A percentile compares a stretch with the other conserved stretches of the same genome.
Conservation (phyloP, 2,113 vertebrate species). For the Limnothrissa miodon region DNA sequence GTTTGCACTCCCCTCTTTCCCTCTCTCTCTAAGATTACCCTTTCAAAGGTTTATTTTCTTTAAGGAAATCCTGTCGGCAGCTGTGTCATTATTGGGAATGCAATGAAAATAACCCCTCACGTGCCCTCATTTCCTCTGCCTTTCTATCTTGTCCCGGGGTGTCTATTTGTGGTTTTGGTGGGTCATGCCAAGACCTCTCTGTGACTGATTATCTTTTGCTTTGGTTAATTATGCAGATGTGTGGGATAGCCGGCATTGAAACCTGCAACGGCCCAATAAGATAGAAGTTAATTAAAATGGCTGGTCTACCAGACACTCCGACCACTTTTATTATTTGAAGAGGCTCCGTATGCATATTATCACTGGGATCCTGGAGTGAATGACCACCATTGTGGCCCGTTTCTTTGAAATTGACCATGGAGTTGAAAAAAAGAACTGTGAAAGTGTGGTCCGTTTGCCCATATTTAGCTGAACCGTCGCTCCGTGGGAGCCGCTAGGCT, state of each 20-base stretch:
- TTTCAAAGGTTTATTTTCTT: constrained; percentile 11
- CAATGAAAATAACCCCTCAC: constrained; percentile 2
- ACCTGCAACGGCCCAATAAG: not conserved
- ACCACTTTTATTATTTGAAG: not conserved
- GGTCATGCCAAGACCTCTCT: constrained; percentile 4
- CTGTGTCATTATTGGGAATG: constrained; percentile 19
- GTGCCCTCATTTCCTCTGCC: constrained; percentile 7
- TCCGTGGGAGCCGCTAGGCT: not conserved
- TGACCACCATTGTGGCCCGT: not conserved
- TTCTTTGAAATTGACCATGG: not conserved
- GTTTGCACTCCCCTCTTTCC: not conserved
- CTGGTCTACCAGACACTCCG: not conserved
- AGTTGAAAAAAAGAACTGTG: not conserved
- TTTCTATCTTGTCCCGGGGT: constrained; percentile 8
- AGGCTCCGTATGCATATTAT: not conserved
- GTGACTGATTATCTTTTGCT: constrained; percentile 1
- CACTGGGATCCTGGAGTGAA: not conserved
- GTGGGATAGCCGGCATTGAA: not conserved
- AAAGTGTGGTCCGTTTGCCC: not conserved
- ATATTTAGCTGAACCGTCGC: not conserved
- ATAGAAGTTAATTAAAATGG: not conserved
- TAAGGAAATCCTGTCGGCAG: constrained; percentile 16
- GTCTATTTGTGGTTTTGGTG: constrained; percentile 2
- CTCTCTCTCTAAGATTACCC: not conserved
- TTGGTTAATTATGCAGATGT: constrained; percentile 18